Base-by-base conservation (phyloP, 2,888 invertebrate genomes). In the Altica lythri region DNA sequence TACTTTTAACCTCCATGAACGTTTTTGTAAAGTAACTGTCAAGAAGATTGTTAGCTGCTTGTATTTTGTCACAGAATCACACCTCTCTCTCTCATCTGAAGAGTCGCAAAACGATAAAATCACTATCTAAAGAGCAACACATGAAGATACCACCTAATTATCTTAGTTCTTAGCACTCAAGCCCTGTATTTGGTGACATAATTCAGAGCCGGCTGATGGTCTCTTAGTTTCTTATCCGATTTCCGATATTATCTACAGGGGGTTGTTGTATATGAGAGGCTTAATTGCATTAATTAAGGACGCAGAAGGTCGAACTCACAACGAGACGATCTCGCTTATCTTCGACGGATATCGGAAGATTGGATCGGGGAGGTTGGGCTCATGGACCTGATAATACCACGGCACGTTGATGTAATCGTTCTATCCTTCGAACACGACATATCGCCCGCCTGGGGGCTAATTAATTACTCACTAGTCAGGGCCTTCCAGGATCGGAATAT, bases 261-360 rank as follows among this genome's bases (percentile, higher is more conserved):
- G 71, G 71, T 71, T 64, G 74, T 73, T 72, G 72, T 73, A 71
- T 73, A 74, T 74, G 73, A 69, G 72, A 70, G 72, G 68, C 71
- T 75, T 75, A 75, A 75, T 75, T 75, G 74, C 73, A 69, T 75
- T 74, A 74, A 75, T 75, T 74, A 75, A 73, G 72, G 72, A 75
- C 73, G 69, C 72, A 71, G 72, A 74, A 74, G 73, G 72, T 73
- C 72, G 72, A 72, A 74, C 71, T 70, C 70, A 67, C 71, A 69
- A 66, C 70, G 67, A 66, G 69, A 65, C 64, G 69, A 72, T 73
- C 71, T 72, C 71, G 70, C 66, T 73, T 72, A 74, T 73, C 73
- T 69, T 60, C 65, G 64, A 66, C 25, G 68, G 67, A 68, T 72
- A 72, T 72, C 73, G 68, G 35, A 51, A 64, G 71, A 73, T 73